Base-by-base conservation (phyloP, 2,797 vertebrate genomes). In the Meriones psammophilus region DNA sequence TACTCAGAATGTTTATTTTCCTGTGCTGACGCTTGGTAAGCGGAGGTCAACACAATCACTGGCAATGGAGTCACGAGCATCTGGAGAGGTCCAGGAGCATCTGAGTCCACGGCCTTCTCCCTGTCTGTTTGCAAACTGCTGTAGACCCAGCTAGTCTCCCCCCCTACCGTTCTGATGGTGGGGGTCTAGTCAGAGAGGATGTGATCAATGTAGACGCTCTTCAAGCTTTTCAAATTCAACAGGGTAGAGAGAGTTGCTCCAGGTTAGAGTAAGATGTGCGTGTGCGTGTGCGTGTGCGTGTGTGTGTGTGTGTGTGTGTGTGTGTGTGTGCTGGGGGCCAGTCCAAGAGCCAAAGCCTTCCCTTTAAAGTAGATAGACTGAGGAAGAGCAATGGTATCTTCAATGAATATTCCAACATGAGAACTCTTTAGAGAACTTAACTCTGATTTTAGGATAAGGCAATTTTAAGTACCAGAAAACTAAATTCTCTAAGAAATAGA, bases 141-240 rank as follows among this genome's bases (percentile, higher is more conserved):
- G 18, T n/a, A 69, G 60, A 81, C 14, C 50, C 1, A 33, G 71
- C 14, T n/a, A 74, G 28, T 18, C 36, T 42, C 54, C 46, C 60
- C 20, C 33, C 50, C 56, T 26, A 46, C 50, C 54, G 68, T 30
- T 87, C 80, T 26, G 46, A 54, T n/a, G n/a, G 28, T 7, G 13
- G 5, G n/a, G 22, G 36, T 77, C 2, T 9, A 56, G 7, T n/a
- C 6, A 46, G 62, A 96, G 60, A 64, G 30, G 81, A 12, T 30
- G 91, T 26, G 56, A 3, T 42, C n/a, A 17, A 22, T 26, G 36
- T 8, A 56, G 39, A 24, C 39, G 88, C 56, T 91, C 4, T 64
- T 89, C 39, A 92, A n/a, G 54, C 17, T 91, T 95, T 96, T 68
- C 42, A 86, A 83, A 80, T 78, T 85, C 80, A 94, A 78, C 80